Conservation (phyloP, 2,113 vertebrate species). For the Pipra filicauda region DNA sequence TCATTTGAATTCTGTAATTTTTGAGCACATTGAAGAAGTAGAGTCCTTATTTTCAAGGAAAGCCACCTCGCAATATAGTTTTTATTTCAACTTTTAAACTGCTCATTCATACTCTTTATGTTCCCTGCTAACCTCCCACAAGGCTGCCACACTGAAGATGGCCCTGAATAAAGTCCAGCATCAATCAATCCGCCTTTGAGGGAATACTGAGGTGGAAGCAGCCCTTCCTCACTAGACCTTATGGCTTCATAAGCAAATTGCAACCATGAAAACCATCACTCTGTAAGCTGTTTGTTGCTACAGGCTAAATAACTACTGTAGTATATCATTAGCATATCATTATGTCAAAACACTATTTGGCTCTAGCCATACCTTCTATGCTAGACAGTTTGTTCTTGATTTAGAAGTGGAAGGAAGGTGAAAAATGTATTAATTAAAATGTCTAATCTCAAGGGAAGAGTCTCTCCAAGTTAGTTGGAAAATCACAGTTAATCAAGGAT, state of each 20-base stretch:
- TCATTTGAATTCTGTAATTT: neutral
- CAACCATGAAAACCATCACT: neutral
- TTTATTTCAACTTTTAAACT: neutral
- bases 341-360: neutral
- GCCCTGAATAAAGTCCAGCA: neutral
- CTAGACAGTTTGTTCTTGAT: neutral
- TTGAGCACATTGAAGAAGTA: neutral
- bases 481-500: neutral
- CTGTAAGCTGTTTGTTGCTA: neutral
- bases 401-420: neutral
- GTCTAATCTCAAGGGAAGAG: neutral
- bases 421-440: conserved; percentile 22
- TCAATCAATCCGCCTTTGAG: neutral
- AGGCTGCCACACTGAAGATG: neutral
- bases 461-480: neutral
- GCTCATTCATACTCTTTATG: neutral
- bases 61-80: neutral
- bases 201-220: neutral
- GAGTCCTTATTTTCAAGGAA: neutral
- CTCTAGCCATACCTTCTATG: neutral
- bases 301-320: neutral
- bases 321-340: neutral
- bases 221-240: neutral
- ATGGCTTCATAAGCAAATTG: neutral
- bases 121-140: neutral